These are phyloP conservation scores for Drosophila tropicalis DNA, from an alignment of 1,140 invertebrate genomes.

Conservation along the genomic window DNA sequence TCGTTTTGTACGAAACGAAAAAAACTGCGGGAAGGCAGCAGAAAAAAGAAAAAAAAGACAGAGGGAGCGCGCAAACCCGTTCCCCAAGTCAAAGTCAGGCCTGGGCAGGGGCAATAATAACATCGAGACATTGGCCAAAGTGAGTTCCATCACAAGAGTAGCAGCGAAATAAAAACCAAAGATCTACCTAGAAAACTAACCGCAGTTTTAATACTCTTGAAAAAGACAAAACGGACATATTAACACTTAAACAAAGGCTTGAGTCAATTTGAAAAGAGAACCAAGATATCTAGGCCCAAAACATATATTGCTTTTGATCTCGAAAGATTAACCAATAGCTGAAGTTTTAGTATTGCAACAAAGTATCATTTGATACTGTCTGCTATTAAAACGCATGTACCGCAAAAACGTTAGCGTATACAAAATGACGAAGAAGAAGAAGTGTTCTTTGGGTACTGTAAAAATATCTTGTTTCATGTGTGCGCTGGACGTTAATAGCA, in stretches of 20 bases:
- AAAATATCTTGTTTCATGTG: constrained; percentile 83
- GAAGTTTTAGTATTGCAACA: too few relatives aligned
- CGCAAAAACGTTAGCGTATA: not conserved
- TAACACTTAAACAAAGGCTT: not conserved
- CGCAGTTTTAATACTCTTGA: not conserved
- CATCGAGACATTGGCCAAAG: constrained; percentile 18
- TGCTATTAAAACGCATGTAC: not conserved
- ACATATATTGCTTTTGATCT: too few relatives aligned
- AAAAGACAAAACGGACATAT: not conserved
- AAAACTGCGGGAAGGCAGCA: constrained; percentile 71
- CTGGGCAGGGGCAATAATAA: constrained; percentile 17
- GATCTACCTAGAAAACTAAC: not conserved
- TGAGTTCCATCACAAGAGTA: constrained; percentile 14
- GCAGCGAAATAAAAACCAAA: too few relatives aligned
- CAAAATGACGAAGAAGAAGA: constrained; percentile 29
- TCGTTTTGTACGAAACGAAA: constrained; percentile 68
- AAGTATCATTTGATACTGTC: too few relatives aligned
- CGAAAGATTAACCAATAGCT: too few relatives aligned
- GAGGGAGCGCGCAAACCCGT: constrained; percentile 33
- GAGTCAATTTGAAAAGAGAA: too few relatives aligned
- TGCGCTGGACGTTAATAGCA: constrained; percentile 81
- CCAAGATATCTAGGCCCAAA: too few relatives aligned
- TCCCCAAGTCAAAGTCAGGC: constrained; percentile 33
- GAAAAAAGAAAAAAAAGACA: constrained; percentile 20
- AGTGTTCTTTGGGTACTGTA: constrained; percentile 69